These are phyloP conservation scores for Furcifer pardalis DNA, from an alignment of 2,797 vertebrate genomes.

Conservation along the genomic window DNA sequence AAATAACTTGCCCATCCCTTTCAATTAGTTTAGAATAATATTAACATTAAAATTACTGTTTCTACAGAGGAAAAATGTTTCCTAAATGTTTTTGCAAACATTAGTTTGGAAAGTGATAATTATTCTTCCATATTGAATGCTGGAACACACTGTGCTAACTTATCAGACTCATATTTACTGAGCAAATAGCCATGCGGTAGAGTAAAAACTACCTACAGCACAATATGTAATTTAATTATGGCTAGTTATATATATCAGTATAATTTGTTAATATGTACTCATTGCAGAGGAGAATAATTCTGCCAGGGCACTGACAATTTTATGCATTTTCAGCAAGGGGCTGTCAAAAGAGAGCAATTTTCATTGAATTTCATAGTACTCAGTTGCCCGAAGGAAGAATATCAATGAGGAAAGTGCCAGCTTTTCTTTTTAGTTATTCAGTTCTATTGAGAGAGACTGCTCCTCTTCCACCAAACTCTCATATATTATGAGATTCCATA, in stretches of 20 bases:
- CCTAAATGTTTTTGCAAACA: constrained; percentile 1
- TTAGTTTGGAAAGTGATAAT: constrained; percentile 45
- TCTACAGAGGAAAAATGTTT: background rate
- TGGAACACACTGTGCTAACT: constrained; percentile 55
- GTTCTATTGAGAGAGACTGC: constrained; percentile 14
- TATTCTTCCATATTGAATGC: constrained; percentile 41
- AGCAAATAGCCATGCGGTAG: constrained; percentile 46
- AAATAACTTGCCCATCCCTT: constrained; percentile 11
- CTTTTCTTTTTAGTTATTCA: constrained; percentile 50
- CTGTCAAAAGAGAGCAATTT: constrained; percentile 68
- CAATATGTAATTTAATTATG: constrained; percentile 75
- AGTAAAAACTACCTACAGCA: constrained; percentile 48
- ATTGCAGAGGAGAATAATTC: constrained; percentile 65
- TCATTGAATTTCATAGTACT: constrained; percentile 65
- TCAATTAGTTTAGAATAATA: background rate
- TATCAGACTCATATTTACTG: constrained; percentile 64
- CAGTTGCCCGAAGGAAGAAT: constrained; percentile 63
- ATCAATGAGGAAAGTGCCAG: constrained; percentile 63
- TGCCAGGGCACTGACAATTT: constrained; percentile 61
- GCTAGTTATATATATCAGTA: constrained; percentile 70
- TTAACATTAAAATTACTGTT: constrained; percentile 37
- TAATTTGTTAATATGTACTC: constrained; percentile 72
- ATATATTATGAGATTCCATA: constrained; percentile 29
- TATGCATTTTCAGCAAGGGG: constrained; percentile 65
- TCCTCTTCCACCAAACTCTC: constrained; percentile 7